A percentile compares a stretch with the other conserved stretches of the same genome.
phyloP scores from a whole-genome alignment of 1,140 invertebrate genomes.

The Maniola jurtina region DNA sequence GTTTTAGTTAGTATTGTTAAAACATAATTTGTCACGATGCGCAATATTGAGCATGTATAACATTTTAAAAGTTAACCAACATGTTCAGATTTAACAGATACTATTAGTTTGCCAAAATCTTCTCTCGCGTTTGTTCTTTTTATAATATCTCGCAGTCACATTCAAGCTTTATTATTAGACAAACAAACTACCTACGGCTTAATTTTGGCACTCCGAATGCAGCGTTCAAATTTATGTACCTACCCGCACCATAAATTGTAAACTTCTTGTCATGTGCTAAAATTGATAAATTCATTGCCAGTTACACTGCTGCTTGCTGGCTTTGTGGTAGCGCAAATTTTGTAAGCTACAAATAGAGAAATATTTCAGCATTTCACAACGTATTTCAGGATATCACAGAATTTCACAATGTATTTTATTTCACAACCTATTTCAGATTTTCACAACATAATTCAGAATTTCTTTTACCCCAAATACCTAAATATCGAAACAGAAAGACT shows the following conservation, averaged over 20 bases:
- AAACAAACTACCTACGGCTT: conserved; percentile 19
- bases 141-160: conserved; percentile 19
- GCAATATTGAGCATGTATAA: no score
- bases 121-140: background rate
- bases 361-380: conserved; percentile 1
- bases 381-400: background rate
- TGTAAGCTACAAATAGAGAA: background rate
- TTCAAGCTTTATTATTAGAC: conserved; percentile 29
- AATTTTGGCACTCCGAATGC: conserved; percentile 24
- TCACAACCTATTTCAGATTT: background rate
- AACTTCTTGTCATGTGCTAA: conserved; percentile 4
- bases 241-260: conserved; percentile 13
- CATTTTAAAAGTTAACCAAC: no score
- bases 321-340: background rate
- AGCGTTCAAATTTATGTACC: conserved; percentile 19
- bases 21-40: no score
- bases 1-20: no score
- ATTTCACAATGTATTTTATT: background rate
- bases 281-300: conserved; percentile 20
- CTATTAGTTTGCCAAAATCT: background rate
- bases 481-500: no score
- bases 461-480: no score
- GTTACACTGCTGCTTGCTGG: background rate
- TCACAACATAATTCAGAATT: no score
- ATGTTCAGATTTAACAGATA: no score